Evolutionary conservation across 2,888 invertebrate genomes (phyloP).

Genomic region (Ditula angustiorana): DNA sequence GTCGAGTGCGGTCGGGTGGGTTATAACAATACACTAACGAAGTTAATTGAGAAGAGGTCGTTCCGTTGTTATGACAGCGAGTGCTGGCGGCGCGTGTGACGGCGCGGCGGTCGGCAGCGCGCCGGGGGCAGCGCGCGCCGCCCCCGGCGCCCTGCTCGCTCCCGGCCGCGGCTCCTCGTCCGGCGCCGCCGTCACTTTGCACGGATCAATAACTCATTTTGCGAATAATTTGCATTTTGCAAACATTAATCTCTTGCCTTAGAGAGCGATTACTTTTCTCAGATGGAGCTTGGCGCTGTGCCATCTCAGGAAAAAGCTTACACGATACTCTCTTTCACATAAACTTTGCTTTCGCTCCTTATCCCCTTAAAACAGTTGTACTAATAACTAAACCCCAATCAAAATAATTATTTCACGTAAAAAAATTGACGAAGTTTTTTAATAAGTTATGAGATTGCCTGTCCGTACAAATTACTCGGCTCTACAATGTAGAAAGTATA

Average conservation of each 20-base stretch:
- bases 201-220: slow-evolving; percentile 49
- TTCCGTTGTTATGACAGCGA: slow-evolving; percentile 64
- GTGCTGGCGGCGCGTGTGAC: slow-evolving; percentile 52
- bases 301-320: no score
- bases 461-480: no score
- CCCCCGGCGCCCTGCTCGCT: slow-evolving; percentile 39
- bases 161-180: slow-evolving; percentile 32
- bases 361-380: no score
- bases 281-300: no score
- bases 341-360: no score
- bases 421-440: no score
- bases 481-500: no score
- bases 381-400: no score
- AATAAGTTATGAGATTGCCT: no score
- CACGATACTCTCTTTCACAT: no score
- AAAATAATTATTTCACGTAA: no score
- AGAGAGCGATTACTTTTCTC: slow-evolving; percentile 38
- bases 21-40: slow-evolving; percentile 73
- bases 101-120: slow-evolving; percentile 48
- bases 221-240: slow-evolving; percentile 42
- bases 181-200: slow-evolving; percentile 38
- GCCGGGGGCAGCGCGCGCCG: slow-evolving; percentile 47
- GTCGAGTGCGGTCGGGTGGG: slow-evolving; percentile 53
- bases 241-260: slow-evolving; percentile 30
- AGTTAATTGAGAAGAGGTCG: slow-evolving; percentile 72